These are phyloP conservation scores for Echinops telfairi DNA, from an alignment of 2,113 vertebrate species.

Conservation along the genomic window DNA sequence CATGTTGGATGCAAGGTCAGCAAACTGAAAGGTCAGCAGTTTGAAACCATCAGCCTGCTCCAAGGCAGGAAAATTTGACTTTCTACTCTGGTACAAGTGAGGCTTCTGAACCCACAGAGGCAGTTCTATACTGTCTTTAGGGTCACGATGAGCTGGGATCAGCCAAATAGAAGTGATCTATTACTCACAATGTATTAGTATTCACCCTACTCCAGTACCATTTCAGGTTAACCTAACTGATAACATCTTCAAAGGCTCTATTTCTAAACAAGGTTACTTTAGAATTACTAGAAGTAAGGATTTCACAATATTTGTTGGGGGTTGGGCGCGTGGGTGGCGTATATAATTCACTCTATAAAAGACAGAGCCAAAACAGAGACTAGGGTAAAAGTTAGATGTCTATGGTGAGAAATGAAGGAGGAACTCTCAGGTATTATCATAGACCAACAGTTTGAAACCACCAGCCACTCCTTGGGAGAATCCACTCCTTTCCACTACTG, in stretches of 20 bases:
- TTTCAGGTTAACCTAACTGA: background rate
- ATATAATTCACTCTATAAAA: background rate
- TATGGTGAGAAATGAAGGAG: background rate
- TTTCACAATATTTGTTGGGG: background rate
- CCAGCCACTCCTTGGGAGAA: no score
- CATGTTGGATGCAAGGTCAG: no score
- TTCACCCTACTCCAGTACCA: background rate
- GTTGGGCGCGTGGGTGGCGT: background rate
- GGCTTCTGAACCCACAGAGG: no score
- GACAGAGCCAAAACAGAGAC: background rate
- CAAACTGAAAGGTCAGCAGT: no score
- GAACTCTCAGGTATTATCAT: background rate
- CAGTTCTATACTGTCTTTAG: no score
- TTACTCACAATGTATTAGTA: background rate
- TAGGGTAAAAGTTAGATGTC: background rate
- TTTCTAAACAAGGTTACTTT: background rate
- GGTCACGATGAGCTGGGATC: no score
- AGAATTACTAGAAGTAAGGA: background rate
- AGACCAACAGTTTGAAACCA: no score
- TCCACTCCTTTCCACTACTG: no score
- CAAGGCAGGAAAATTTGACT: no score
- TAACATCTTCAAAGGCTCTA: background rate
- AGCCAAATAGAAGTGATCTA: no score
- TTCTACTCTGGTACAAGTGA: no score
- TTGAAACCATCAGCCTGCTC: no score